These are phyloP conservation scores for Phrynocephalus versicolor DNA, from an alignment of 2,113 vertebrate species.

Conservation along the genomic window DNA sequence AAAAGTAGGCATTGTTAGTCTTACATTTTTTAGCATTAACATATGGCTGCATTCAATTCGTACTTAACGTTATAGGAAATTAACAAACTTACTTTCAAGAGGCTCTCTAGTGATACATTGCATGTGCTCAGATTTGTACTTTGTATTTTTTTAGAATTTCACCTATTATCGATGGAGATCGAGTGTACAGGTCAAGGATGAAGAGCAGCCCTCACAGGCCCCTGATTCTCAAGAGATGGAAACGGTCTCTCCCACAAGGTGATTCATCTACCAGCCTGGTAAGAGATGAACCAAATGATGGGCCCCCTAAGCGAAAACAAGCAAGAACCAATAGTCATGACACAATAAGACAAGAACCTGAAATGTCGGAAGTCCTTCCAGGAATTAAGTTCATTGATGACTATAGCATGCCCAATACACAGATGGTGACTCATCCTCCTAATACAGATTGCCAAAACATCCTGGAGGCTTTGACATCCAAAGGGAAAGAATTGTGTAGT, in stretches of 20 bases:
- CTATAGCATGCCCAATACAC: constrained; percentile 73
- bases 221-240: constrained; percentile 92
- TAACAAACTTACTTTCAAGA: background rate
- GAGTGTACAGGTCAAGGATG: constrained; percentile 78
- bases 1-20: too few relatives aligned
- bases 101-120: background rate
- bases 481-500: constrained; percentile 87
- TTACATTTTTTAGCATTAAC: background rate
- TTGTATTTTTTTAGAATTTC: constrained; percentile 52
- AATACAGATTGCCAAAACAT: constrained; percentile 86
- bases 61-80: background rate
- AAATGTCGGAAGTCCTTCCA: constrained; percentile 73
- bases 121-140: background rate
- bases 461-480: constrained; percentile 86
- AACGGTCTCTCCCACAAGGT: constrained; percentile 77
- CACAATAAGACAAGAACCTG: constrained; percentile 23
- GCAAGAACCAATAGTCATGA: constrained; percentile 5
- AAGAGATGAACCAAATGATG: constrained; percentile 45
- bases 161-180: constrained; percentile 73
- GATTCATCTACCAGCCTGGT: constrained; percentile 54
- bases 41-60: background rate
- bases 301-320: constrained; percentile 36
- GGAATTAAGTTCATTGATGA: constrained; percentile 80
- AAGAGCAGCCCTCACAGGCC: constrained; percentile 91
- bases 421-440: constrained; percentile 87